Evolutionary conservation across 1,140 invertebrate genomes (phyloP), one percentile per base, ranked within the genome.

Genomic region (Zophobas atratus): DNA sequence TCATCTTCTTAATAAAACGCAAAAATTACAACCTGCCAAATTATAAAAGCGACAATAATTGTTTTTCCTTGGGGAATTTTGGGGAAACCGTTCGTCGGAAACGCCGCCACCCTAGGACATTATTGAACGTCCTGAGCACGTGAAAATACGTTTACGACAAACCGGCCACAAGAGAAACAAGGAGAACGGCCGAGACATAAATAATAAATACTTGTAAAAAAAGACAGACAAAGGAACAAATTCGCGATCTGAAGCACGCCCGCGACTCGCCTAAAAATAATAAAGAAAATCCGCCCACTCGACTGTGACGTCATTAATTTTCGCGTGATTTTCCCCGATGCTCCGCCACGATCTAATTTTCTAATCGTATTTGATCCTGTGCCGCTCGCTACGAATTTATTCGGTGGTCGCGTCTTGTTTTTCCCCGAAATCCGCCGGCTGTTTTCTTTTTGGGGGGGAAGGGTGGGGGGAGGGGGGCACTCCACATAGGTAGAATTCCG

Each of bases 101-200:
- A 35, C 49, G 49, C 3, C 55, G 55, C 32, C 55, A 36, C 55
- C 55, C 55, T 57, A 57, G 3, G 34, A 57, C 55, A 67, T 67
- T 67, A 67, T 67, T 41, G 39, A 67, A 67, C 60, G 60, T 67
- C 60, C 60, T 67, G 60, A 63, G 57, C 57, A 63, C 57, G 57
- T 63, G 57, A 67, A 67, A 67, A 67, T 67, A 67, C 60, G 60
- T 67, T 67, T 67, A 67, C 60, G 60, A 67, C 38, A 67, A 60
- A 67, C 60, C 60, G 60, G 39, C 60, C 60, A 32, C 39, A 32
- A 67, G 60, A 67, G 60, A 39, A 41, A 67, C 41, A 67, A 67
- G 43, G 39, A 38, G 38, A 41, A 43, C 39, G 60, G 20, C 33
- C 39, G 49, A 20, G 3, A 20, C 60, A 33, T 57, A 67, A 67